These are phyloP conservation scores for Schizopygopsis malacanthus DNA, from an alignment of 2,797 vertebrate species.

Conservation along the genomic window DNA sequence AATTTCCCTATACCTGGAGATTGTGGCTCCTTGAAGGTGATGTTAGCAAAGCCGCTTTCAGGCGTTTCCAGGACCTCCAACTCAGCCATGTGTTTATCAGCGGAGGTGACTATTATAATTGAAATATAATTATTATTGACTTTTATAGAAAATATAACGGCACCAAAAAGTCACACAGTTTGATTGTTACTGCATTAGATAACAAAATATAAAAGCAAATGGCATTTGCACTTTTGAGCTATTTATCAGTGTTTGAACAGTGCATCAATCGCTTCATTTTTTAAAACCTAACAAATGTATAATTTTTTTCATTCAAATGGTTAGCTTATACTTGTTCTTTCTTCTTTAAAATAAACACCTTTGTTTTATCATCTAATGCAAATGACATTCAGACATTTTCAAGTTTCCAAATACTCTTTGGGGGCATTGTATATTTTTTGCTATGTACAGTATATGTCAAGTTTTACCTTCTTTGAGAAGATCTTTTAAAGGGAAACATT, in stretches of 20 bases:
- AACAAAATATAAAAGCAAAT: not conserved
- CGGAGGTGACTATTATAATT: conserved; percentile 35
- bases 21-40: conserved; percentile 43
- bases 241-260: not conserved
- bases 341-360: not conserved
- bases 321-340: no score
- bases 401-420: not conserved
- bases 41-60: not conserved
- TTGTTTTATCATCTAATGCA: not conserved
- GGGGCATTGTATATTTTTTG: not conserved
- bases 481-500: conserved; percentile 67
- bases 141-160: not conserved
- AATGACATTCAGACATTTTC: not conserved
- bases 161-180: not conserved
- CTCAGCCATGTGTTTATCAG: conserved; percentile 58
- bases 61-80: conserved; percentile 58
- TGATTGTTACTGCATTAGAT: not conserved
- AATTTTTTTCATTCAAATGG: not conserved
- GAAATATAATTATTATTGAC: not conserved
- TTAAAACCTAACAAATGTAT: not conserved
- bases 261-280: not conserved
- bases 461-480: conserved; percentile 73
- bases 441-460: not conserved
- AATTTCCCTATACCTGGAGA: conserved; percentile 62
- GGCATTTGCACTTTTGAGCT: conserved; percentile 1